phyloP scores from a whole-genome alignment of 2,113 vertebrate species.

The Scytalopus superciliaris region DNA sequence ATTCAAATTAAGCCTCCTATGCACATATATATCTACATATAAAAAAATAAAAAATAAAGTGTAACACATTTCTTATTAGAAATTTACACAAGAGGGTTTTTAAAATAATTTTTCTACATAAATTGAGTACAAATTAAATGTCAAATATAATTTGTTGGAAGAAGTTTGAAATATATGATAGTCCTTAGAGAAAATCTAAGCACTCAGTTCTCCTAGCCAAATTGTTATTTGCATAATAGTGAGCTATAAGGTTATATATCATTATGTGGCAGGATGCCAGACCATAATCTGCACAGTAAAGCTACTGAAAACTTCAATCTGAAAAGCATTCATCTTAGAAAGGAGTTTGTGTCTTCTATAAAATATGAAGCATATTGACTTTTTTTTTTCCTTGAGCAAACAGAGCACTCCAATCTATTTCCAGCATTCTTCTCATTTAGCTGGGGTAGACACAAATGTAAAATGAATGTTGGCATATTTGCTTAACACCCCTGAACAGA shows the following conservation, averaged over 20 bases:
- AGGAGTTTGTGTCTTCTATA: slow-evolving; percentile 29
- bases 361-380: slow-evolving; percentile 57
- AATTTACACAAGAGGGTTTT: slow-evolving; percentile 31
- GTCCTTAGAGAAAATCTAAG: slow-evolving; percentile 68
- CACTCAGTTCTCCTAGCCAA: slow-evolving; percentile 61
- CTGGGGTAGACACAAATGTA: slow-evolving; percentile 47
- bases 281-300: slow-evolving; percentile 67
- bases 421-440: slow-evolving; percentile 57
- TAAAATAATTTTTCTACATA: slow-evolving; percentile 62
- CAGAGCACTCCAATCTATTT: slow-evolving; percentile 53
- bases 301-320: slow-evolving; percentile 69
- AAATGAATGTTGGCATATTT: slow-evolving; percentile 73
- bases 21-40: background rate
- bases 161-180: slow-evolving; percentile 67
- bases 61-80: background rate
- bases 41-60: background rate
- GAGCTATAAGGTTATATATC: slow-evolving; percentile 70
- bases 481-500: slow-evolving; percentile 68
- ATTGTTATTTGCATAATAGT: slow-evolving; percentile 74
- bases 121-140: slow-evolving; percentile 70
- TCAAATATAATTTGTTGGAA: slow-evolving; percentile 69
- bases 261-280: slow-evolving; percentile 64
- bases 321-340: slow-evolving; percentile 64
- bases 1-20: background rate
- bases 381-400: slow-evolving; percentile 62